Conservation (phyloP, 1,140 invertebrate species). For the Oedothorax gibbosus region DNA sequence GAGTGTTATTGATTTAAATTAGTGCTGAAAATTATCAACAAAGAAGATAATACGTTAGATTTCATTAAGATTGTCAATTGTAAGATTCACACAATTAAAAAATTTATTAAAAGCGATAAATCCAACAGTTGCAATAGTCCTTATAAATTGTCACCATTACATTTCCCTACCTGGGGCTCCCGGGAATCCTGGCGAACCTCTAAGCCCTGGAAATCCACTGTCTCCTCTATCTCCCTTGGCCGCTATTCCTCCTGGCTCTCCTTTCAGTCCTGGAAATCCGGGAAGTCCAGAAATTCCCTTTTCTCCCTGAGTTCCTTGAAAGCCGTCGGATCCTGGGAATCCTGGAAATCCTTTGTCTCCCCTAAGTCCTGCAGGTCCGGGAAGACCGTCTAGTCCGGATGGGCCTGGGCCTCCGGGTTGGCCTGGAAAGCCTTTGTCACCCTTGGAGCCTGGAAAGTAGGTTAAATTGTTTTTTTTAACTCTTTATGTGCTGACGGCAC, state of each 20-base stretch:
- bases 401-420: conserved; percentile 72
- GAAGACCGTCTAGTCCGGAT: conserved; percentile 51
- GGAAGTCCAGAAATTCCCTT: conserved; percentile 62
- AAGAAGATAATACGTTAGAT: no score
- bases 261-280: conserved; percentile 64
- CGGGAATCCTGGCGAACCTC: conserved; percentile 69
- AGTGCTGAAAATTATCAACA: no score
- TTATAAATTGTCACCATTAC: no score
- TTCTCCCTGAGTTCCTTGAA: conserved; percentile 56
- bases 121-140: no score
- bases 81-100: no score
- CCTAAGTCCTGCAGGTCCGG: conserved; percentile 52
- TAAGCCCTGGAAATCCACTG: conserved; percentile 70
- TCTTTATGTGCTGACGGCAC: no score
- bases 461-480: no score
- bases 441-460: conserved; percentile 35
- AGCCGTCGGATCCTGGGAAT: conserved; percentile 56
- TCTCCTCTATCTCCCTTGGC: conserved; percentile 62
- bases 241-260: conserved; percentile 46
- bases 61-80: no score
- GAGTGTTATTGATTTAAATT: no score
- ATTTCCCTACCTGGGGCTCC: conserved; percentile 34
- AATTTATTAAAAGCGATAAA: no score
- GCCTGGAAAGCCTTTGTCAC: conserved; percentile 44
- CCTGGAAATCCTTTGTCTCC: conserved; percentile 65